phyloP scores from a whole-genome alignment of 1,140 invertebrate species.

The Eubasilissa regina region DNA sequence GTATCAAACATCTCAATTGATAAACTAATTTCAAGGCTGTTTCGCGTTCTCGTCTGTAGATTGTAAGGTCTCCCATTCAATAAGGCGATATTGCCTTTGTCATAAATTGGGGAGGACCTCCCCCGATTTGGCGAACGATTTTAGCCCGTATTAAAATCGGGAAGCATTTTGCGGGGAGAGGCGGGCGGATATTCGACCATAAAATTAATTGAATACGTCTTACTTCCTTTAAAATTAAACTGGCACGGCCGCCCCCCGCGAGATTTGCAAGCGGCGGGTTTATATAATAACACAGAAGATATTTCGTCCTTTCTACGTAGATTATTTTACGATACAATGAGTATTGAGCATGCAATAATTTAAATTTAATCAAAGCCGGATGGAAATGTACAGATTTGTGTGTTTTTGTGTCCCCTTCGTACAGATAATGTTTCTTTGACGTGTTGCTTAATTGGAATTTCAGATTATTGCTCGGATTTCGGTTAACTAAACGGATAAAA shows the following conservation, averaged over 20 bases:
- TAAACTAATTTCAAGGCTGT: background rate
- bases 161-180: slow-evolving; percentile 48
- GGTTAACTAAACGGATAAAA: slow-evolving; percentile 4
- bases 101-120: slow-evolving; percentile 53
- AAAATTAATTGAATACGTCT: slow-evolving; percentile 62
- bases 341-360: slow-evolving; percentile 47
- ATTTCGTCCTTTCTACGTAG: slow-evolving; percentile 34
- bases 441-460: slow-evolving; percentile 43
- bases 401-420: slow-evolving; percentile 31
- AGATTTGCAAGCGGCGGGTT: slow-evolving; percentile 24
- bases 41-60: slow-evolving; percentile 25
- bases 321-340: slow-evolving; percentile 51
- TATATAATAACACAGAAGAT: slow-evolving; percentile 30
- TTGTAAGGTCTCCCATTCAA: slow-evolving; percentile 48
- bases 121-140: background rate
- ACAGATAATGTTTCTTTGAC: slow-evolving; percentile 44
- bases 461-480: slow-evolving; percentile 30
- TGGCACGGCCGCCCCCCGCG: slow-evolving; percentile 16
- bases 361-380: slow-evolving; percentile 47
- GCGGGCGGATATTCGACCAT: slow-evolving; percentile 53
- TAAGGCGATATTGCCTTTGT: slow-evolving; percentile 56
- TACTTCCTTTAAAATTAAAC: slow-evolving; percentile 60
- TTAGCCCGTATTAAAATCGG: slow-evolving; percentile 52
- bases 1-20: too few relatives aligned
- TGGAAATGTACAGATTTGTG: slow-evolving; percentile 46